Evolutionary conservation across 2,888 invertebrate genomes (phyloP), one percentile per base, ranked within the genome.

Genomic region (Eristalis arbustorum): DNA sequence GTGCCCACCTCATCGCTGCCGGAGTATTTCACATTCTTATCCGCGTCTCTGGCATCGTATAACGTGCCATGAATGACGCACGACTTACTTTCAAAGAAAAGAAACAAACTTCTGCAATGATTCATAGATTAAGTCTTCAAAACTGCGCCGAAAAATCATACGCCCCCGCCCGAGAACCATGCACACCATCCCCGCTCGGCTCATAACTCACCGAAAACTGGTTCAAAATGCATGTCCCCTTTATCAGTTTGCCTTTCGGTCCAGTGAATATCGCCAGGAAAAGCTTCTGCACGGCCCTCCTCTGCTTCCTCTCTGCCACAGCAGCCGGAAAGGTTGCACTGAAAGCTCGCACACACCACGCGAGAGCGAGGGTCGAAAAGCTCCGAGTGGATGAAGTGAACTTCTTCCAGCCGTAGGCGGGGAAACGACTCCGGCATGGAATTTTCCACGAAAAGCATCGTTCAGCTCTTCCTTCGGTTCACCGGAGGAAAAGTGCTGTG

Each of bases 201-300:
- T 2, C n/a, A 56, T 22, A 56, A 3, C 22, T n/a, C 11, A 10
- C 22, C 1, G 18, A n/a, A 72, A 6, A 56, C 49, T 49, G 8
- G 49, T 49, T 18, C 18, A 49, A 49, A 42, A 18, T 28, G 14
- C 59, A 59, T 28, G 23, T 40, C 14, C 25, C 4, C 59, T 72
- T 79, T 80, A 74, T 73, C 80, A 80, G 62, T 13, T n/a, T 31
- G 63, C n/a, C 57, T 80, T 56, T 68, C 67, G 62, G 73, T 73
- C 62, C 80, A 34, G 22, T 74, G 37, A 69, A 66, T 59, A 68
- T 59, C 22, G 22, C 18, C 28, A 57, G 31, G 68, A 22, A 68
- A 57, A 31, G 31, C 22, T 56, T 31, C 31, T 10, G 31, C 31
- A 31, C 8, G 1, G 31, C 0, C 31, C 31, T 25, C 25, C 25